Evolutionary conservation across 2,797 vertebrate genomes (phyloP), one percentile per base, ranked within the genome.

Genomic region (Pseudochaenichthys georgianus): DNA sequence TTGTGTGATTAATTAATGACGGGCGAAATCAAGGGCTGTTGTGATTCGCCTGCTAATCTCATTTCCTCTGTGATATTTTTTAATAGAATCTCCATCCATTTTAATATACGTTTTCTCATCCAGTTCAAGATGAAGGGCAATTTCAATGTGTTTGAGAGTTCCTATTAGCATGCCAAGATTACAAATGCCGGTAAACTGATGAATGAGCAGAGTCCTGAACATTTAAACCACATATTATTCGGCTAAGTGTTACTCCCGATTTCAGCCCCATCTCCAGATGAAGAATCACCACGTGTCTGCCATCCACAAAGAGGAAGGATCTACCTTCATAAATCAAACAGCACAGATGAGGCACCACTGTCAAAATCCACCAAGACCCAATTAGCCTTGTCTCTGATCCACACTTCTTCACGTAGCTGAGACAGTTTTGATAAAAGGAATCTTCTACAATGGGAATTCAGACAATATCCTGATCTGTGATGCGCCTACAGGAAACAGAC

Each of bases 241-340:
- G 10, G 10, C 41, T 42, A 48, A 60, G n/a, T 31, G 64, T 57
- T 55, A 55, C 19, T 64, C 13, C 0, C 2, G 13, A 28, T 55
- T 43, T 58, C 51, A 54, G 48, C 55, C 31, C 17, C 53, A 62
- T 75, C 73, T 7, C 9, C 41, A 53, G 41, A 82, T 78, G 75
- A 90, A 76, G 52, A 83, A 84, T 87, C 52, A 70, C 57, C 34
- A 50, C 1, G 31, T 28, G 59, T 78, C 58, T 70, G 34, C 48
- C 68, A 66, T 78, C 53, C 70, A 38, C 57, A 65, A 68, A 60
- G 59, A 83, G 59, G 55, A 76, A 78, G 64, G 77, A 83, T 53
- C 61, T 5, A 16, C 55, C 43, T 59, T 84, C 75, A 89, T 91
- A 82, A 88, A 91, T 93, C 87, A 91, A 89, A 87, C 64, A 19